Evolutionary conservation across 2,113 vertebrate species (phyloP), one percentile per base, ranked within the genome.

Genomic region (Osmerus mordax): DNA sequence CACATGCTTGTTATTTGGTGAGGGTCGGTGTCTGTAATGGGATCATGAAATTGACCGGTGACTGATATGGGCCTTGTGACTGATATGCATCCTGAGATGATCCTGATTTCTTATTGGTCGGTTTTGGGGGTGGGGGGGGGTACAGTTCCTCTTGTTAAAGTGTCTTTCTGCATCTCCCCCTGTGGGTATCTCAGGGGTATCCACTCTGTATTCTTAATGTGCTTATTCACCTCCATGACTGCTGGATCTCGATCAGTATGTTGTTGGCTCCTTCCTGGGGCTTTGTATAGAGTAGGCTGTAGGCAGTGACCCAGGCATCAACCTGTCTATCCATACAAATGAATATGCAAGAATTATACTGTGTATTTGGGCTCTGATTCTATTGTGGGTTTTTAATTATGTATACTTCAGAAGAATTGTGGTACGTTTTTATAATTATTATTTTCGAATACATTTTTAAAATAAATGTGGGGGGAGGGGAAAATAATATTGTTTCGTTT

Each of bases 341-440:
- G 54, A 87, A 83, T 88, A 89, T 89, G 74, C 84, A 90, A 91
- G 89, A 91, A 89, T 73, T 93, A 91, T 91, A 89, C 70, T 91
- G 90, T 91, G 91, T 92, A 93, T 92, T 92, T 91, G 89, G 90
- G 87, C 85, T 89, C 91, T 86, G 78, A 89, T 83, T 91, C 88
- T 87, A 85, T 87, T 82, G 62, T 87, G 66, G 71, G 77, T 87
- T 85, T 87, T 86, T 82, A 85, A 83, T 84, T 71, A 63, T 91
- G 89, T 91, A 89, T 85, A 87, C 85, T 83, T 89, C 62, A 89
- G 81, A 82, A 86, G 82, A 83, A 75, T 80, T 83, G 87, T 90
- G 89, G 92, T 92, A 92, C 90, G 86, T 84, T 88, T 71, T 89
- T 85, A 80, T 81, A 65, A 6, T 64, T 64, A 52, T 72, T 47